Conservation (phyloP, 1,140 invertebrate genomes). For the Diachasmimorpha longicaudata region DNA sequence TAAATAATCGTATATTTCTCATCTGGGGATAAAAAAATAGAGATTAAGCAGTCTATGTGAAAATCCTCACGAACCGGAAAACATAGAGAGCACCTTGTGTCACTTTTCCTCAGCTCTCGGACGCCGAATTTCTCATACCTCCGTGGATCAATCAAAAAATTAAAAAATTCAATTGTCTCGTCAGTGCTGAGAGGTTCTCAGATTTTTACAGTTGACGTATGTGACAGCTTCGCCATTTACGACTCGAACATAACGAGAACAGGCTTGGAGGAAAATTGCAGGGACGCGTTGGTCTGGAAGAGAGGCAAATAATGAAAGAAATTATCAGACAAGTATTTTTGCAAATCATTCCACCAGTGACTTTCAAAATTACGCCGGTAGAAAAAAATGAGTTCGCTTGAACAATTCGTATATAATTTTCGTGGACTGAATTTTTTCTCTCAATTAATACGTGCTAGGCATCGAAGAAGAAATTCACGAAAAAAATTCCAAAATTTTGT, state of each 20-base stretch:
- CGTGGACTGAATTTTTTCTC: no score
- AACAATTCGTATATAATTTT: no score
- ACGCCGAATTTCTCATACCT: background rate
- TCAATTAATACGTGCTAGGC: no score
- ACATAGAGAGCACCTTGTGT: background rate
- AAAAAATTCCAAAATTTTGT: no score
- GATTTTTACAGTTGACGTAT: slow-evolving; percentile 47
- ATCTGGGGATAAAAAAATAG: background rate
- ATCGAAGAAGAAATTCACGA: no score
- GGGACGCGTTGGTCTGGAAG: slow-evolving; percentile 53
- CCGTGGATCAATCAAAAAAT: background rate
- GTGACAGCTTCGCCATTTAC: slow-evolving; percentile 51
- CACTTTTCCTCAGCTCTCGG: background rate
- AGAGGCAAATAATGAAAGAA: slow-evolving; percentile 19
- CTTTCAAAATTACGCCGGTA: no score
- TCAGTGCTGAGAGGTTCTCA: background rate
- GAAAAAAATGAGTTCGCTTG: no score
- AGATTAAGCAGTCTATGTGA: background rate
- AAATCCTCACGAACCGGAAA: background rate
- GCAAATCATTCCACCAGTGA: no score
- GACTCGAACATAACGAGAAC: slow-evolving; percentile 61
- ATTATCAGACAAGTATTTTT: background rate
- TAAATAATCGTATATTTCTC: background rate
- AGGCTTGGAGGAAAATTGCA: slow-evolving; percentile 61
- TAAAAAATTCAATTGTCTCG: background rate